Evolutionary conservation across 2,113 vertebrate genomes (phyloP), one percentile per base, ranked within the genome.

Genomic region (Prunella fulvescens): DNA sequence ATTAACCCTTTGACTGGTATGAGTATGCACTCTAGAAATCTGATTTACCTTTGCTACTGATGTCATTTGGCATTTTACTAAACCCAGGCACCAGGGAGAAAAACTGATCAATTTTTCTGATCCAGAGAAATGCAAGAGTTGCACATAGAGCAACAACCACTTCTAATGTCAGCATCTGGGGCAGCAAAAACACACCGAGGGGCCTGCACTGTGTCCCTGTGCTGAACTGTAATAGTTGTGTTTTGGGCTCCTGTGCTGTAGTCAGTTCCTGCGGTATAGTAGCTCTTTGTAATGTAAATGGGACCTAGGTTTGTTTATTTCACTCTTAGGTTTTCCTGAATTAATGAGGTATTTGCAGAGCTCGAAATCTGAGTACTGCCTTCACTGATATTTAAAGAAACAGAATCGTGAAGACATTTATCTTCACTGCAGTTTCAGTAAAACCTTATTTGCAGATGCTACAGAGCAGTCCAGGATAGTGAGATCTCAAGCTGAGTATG

Each of bases 281-380:
- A 88, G 56, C 88, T 93, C 93, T 95, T 96, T 90, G 88, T 93
- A 95, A 94, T 94, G 90, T 95, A 96, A 93, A 95, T 95, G 85
- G 90, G 22, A 88, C 71, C 62, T 71, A 70, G 82, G 92, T 92
- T 93, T 96, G 82, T 95, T 95, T 91, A 92, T 93, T 96, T 95
- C 92, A 95, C 74, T 96, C 84, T 54, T 77, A 92, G 86, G 53
- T 85, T 94, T 94, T 96, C 87, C 71, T 93, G 93, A 93, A 93
- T 96, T 96, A 96, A 96, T 88, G 94, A 93, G 95, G 90, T 95
- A 94, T 88, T 87, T 90, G 92, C 71, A 70, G 54, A 81, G 62
- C 71, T 96, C 1, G 0, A 10, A 88, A 70, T 90, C 78, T 0
- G 2, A 94, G 48, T 87, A 88, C 58, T 95, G 69, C 54, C 83